Base-by-base conservation (phyloP, 2,888 invertebrate species). In the Drosophila meridiana region DNA sequence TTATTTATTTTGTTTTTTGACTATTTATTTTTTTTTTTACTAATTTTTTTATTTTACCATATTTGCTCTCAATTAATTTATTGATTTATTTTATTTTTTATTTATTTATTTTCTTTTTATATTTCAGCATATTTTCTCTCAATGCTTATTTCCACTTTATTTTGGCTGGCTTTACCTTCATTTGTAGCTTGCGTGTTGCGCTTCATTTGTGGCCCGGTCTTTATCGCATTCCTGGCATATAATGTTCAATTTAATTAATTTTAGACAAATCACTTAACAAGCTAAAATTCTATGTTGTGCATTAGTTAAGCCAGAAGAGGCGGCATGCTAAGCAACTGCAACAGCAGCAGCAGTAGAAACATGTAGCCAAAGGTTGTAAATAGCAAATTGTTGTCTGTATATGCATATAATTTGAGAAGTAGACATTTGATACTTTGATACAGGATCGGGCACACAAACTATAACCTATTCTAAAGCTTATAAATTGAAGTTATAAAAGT, bases 231-330 rank as follows among this genome's bases (percentile, higher is more conserved):
- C 76, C 70, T 20, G 50, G 69, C 76, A 73, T 73, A 78, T 71
- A 76, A 66, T 79, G 79, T 72, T 78, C 65, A 76, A 61, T 76
- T 82, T 73, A 82, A 84, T 82, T 80, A 85, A 84, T 77, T 79
- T 69, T 65, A 62, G 69, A 85, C 83, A 83, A 83, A 85, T 83
- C 80, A 84, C 69, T 73, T 80, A 82, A 82, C 79, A 82, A 82
- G 82, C 65, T 38, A 11, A 62, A 61, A 65, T 61, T 60, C 50
- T 53, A 28, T 48, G 48, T 36, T 53, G 30, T 20, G 42, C 38
- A 65, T 59, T 63, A 55, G 61, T 50, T 72, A 64, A 58, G 53
- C 43, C 38, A n/a, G 14, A 40, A 8, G 32, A 28, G 14, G 14
- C 4, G 3, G 11, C 11, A 34, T 42, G 42, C n/a, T 13, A 42